Conservation (phyloP, 1,140 invertebrate genomes). For the Drosophila suzukii region DNA sequence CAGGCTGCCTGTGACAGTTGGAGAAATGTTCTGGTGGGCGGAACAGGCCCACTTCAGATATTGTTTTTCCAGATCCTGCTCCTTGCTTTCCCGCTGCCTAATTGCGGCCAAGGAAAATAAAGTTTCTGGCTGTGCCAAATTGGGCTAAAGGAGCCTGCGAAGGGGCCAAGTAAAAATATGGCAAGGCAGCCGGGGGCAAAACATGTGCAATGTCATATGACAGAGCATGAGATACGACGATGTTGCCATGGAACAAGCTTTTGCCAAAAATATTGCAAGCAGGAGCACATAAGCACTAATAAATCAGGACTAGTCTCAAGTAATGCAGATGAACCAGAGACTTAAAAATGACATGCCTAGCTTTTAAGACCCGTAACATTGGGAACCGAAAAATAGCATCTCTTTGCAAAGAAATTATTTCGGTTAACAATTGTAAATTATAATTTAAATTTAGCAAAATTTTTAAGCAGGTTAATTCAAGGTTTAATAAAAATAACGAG, state of each 20-base stretch:
- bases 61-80: conserved; percentile 12
- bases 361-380: background rate
- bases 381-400: background rate
- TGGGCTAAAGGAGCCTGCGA: conserved; percentile 20
- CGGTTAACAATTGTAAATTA: too few relatives aligned
- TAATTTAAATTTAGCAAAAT: too few relatives aligned
- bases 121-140: conserved; percentile 33
- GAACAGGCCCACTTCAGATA: conserved; percentile 3
- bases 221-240: background rate
- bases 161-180: conserved; percentile 11
- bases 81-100: conserved; percentile 25
- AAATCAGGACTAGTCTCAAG: conserved; percentile 14
- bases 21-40: conserved; percentile 54
- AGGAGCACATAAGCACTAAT: conserved; percentile 14
- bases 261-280: conserved; percentile 12
- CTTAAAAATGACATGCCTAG: background rate
- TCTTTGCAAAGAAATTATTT: too few relatives aligned
- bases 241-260: conserved; percentile 6
- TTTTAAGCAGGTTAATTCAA: too few relatives aligned
- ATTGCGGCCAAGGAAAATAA: conserved; percentile 54
- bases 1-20: conserved; percentile 53
- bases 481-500: too few relatives aligned
- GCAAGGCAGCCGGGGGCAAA: conserved; percentile 11
- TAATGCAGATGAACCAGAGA: conserved; percentile 1
- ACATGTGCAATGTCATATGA: conserved; percentile 8